Evolutionary conservation across 2,888 invertebrate genomes (phyloP).

Genomic region (Eilema griseolum): DNA sequence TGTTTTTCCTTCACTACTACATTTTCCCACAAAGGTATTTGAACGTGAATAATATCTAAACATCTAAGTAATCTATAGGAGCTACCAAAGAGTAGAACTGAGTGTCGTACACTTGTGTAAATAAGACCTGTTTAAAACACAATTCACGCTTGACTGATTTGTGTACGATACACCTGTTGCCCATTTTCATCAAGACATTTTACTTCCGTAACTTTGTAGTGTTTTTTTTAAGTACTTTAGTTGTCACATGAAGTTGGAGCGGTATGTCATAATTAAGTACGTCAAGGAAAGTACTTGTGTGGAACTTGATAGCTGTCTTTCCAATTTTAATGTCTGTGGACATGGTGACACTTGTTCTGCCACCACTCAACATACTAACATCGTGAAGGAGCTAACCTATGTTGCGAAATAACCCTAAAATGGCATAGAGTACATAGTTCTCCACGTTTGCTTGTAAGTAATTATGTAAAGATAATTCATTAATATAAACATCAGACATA

Average conservation of each 20-base stretch:
- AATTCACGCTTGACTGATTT: slow-evolving; percentile 15
- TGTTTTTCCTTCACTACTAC: background rate
- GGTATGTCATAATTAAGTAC: background rate
- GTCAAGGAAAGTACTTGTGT: background rate
- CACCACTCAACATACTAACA: too few species aligned
- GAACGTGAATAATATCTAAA: background rate
- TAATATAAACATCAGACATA: too few species aligned
- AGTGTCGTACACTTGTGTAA: slow-evolving; percentile 8
- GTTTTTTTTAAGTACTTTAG: background rate
- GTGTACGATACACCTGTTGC: slow-evolving; percentile 15
- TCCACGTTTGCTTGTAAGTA: too few species aligned
- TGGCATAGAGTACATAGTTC: too few species aligned
- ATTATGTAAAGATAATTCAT: too few species aligned
- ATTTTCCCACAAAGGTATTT: slow-evolving; percentile 2
- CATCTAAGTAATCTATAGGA: background rate
- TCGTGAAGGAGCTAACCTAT: too few species aligned
- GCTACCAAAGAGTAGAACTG: background rate
- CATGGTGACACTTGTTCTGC: too few species aligned
- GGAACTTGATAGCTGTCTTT: background rate
- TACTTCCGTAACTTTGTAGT: background rate
- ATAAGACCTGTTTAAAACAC: slow-evolving; percentile 12
- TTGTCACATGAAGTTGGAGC: background rate
- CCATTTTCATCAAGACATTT: slow-evolving; percentile 14
- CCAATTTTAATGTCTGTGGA: background rate
- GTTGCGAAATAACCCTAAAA: too few species aligned